Percentiles rank a stretch among this genome's conserved stretches.
phyloP scores from a whole-genome alignment of 1,140 invertebrate species.

The Drusus annulatus region DNA sequence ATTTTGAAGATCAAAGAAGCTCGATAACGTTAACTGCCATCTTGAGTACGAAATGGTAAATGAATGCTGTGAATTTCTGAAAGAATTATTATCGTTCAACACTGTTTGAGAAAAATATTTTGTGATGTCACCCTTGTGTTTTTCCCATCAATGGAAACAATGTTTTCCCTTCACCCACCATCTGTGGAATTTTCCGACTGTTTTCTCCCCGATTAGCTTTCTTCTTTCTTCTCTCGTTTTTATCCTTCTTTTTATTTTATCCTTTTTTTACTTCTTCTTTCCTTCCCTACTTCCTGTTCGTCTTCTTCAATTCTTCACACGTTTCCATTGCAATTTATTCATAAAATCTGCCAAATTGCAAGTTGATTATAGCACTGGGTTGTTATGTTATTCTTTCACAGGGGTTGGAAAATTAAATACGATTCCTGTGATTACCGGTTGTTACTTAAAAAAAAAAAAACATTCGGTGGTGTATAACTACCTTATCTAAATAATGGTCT shows the following conservation, averaged over 20 bases:
- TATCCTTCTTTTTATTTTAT: background rate
- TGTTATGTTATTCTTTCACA: background rate
- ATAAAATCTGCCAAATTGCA: constrained; percentile 20
- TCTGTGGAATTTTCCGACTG: background rate
- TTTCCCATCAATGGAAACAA: background rate
- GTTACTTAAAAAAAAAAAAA: too few relatives aligned
- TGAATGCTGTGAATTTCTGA: too few relatives aligned
- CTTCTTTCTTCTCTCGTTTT: background rate
- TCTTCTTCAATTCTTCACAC: constrained; percentile 27
- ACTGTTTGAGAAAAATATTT: too few relatives aligned
- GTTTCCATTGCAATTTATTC: constrained; percentile 14
- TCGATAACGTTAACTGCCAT: too few relatives aligned
- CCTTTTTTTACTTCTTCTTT: background rate
- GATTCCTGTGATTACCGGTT: too few relatives aligned
- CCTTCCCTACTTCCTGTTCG: background rate
- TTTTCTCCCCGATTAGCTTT: constrained; percentile 20
- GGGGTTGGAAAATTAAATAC: too few relatives aligned
- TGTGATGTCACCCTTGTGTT: too few relatives aligned
- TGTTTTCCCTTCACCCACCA: constrained; percentile 18
- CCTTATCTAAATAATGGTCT: too few relatives aligned
- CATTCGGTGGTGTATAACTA: too few relatives aligned
- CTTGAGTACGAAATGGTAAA: too few relatives aligned
- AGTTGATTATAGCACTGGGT: background rate
- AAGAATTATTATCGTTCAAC: too few relatives aligned
- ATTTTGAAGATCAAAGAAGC: too few relatives aligned